A percentile compares a stretch with the other conserved stretches of the same genome.
These are phyloP conservation scores for Scotopteryx bipunctaria DNA, from an alignment of 2,888 invertebrate genomes.

Conservation along the genomic window DNA sequence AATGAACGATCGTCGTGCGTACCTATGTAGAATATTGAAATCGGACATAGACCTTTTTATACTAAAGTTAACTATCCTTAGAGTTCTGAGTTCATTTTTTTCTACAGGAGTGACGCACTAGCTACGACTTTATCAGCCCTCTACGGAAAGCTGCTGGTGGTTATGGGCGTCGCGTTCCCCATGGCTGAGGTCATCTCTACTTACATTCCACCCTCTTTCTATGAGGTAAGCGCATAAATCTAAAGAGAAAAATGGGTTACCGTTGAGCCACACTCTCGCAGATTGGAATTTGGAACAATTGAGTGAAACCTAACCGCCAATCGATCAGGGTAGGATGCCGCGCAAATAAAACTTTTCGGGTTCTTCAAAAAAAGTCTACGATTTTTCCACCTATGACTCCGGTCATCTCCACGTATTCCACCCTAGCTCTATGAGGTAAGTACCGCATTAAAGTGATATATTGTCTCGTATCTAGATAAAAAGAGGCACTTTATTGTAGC, in stretches of 20 bases:
- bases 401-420: slow-evolving; percentile 95
- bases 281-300: too few relatives aligned
- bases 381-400: slow-evolving; percentile 91
- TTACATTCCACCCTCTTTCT: slow-evolving; percentile 96
- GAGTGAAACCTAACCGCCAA: too few relatives aligned
- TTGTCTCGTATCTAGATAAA: slow-evolving; percentile 16
- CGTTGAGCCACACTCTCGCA: too few relatives aligned
- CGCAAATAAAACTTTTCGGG: too few relatives aligned
- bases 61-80: too few relatives aligned
- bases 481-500: slow-evolving; percentile 14
- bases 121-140: slow-evolving; percentile 95
- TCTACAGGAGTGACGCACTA: slow-evolving; percentile 90
- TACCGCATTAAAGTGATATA: slow-evolving; percentile 31
- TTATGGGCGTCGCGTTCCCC: slow-evolving; percentile 97
- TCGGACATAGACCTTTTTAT: too few relatives aligned
- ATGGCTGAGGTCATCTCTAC: slow-evolving; percentile 98
- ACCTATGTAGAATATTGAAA: too few relatives aligned
- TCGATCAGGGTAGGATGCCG: too few relatives aligned
- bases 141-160: slow-evolving; percentile 96
- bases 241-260: too few relatives aligned
- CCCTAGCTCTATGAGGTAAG: slow-evolving; percentile 92
- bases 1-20: too few relatives aligned
- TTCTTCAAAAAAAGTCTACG: too few relatives aligned
- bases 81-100: slow-evolving; percentile 2
- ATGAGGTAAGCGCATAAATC: slow-evolving; percentile 85